Base-by-base conservation (phyloP, 2,797 vertebrate genomes). In the Clarias platycephalus region DNA sequence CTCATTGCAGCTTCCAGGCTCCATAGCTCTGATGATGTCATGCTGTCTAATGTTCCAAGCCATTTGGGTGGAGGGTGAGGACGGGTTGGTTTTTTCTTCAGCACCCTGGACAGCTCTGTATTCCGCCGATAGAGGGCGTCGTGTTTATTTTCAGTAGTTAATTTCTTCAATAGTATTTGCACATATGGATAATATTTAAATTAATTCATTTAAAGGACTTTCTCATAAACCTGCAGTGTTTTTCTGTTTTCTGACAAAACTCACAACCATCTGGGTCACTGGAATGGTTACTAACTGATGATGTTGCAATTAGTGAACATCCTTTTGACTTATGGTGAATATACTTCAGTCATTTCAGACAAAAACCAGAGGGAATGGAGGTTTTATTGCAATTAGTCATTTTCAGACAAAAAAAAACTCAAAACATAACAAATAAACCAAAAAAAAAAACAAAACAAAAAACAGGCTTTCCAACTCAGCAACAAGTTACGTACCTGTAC, bases 371-470 rank as follows among this genome's bases (percentile, higher is more conserved):
- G 92, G 93, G 92, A 94, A 95, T 94, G 92, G 93, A 93, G 90
- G 87, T 86, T 91, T 91, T 94, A 95, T 95, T 96, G 94, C 93
- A 92, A 93, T 95, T 93, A 93, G 93, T 94, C 91, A 93, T 95
- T 95, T 94, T 95, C 94, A 94, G 94, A 95, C 95, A 93, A 94
- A 94, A 95, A 89, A 92, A 68, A 49, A 49, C 44, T 49, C 10
- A 49, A 13, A 49, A 49, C 2, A 49, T 2, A 49, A 49, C 44
- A 49, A 44, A 44, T 44, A 10, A 44, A 44, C 44, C 44, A 94
- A 95, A 44, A 89, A 92, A 94, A 95, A 92, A 68, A 53, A 13
- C 31, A 31, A 31, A 31, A 31, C 31, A 13, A 12, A 85, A 7
- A 31, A 49, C 67, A 67, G 91, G 91, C 93, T 93, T 92, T 93